Base-by-base conservation (phyloP, 2,888 invertebrate genomes). In the Nemotelus pantherinus region DNA sequence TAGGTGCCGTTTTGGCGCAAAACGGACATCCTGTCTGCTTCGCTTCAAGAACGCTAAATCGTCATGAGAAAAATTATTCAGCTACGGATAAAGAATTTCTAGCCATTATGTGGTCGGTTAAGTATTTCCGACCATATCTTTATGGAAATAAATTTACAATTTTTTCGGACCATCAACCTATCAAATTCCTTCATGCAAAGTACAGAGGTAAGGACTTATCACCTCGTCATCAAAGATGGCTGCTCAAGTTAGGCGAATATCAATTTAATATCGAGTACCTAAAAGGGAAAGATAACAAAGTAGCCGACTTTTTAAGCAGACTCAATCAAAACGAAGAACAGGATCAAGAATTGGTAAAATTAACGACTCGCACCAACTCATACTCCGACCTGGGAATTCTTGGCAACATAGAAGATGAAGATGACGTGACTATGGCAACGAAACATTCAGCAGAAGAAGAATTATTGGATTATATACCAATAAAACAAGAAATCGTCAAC, bases 151-250 rank as follows among this genome's bases (percentile, higher is more conserved):
- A 43, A 43, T 63, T 63, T 10, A 63, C 3, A 43, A 63, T 63
- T 6, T 6, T 43, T 1, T 4, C 63, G 43, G 43, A 63, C 43
- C 63, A 63, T 60, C 63, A 77, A 67, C 70, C 77, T 1, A 72
- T 79, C 25, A 77, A 75, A 50, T 79, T 48, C 41, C 10, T 79
- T n/a, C 60, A 79, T 53, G 43, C 60, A 4, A 75, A 77, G 70
- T 77, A 77, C 72, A 71, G 50, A 77, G 77, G 77, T 1, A 76
- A 77, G 48, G 72, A 76, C 39, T 9, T 70, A 5, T 70, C 70
- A 39, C 44, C 63, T 7, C 41, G 7, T 4, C 63, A 63, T 43
- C 43, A 63, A 7, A 4, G 63, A 39, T 41, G 63, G 43, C 43
- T 63, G 3, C 43, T 63, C 1, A 43, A 63, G 44, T 63, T 1